Conservation (phyloP, 2,113 vertebrate genomes). For the Seriola quinqueradiata region DNA sequence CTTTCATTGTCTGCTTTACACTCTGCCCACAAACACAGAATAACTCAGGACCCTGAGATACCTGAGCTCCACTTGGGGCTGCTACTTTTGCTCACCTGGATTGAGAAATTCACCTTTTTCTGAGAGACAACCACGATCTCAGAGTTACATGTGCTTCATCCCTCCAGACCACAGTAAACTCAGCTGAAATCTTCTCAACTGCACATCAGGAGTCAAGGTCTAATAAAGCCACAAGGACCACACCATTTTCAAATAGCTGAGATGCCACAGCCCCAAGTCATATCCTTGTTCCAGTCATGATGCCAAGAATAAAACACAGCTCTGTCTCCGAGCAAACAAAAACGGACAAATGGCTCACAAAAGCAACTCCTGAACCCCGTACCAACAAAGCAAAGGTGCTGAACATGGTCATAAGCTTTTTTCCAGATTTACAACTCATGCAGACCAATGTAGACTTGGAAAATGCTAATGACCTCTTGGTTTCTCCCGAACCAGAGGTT, state of each 20-base stretch:
- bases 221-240: not conserved
- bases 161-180: not conserved
- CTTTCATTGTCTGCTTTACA: not conserved
- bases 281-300: not conserved
- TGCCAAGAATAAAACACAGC: not conserved
- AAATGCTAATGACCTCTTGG: not conserved
- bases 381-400: not conserved
- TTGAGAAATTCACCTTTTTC: not conserved
- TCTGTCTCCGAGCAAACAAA: slow-evolving; percentile 2
- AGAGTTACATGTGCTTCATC: not conserved
- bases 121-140: not conserved
- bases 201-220: slow-evolving; percentile 10
- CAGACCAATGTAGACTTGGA: not conserved
- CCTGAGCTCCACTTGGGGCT: not conserved
- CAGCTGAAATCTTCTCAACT: not conserved
- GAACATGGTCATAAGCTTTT: not conserved
- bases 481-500: not conserved
- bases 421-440: not conserved
- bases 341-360: not conserved
- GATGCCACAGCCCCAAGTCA: not conserved
- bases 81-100: not conserved
- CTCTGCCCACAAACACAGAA: not conserved
- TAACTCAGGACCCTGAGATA: not conserved
- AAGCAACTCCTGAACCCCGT: not conserved
- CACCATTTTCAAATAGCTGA: not conserved